A percentile compares a stretch with the other conserved stretches of the same genome.
phyloP scores from a whole-genome alignment of 2,888 invertebrate genomes.

The Leucania comma region DNA sequence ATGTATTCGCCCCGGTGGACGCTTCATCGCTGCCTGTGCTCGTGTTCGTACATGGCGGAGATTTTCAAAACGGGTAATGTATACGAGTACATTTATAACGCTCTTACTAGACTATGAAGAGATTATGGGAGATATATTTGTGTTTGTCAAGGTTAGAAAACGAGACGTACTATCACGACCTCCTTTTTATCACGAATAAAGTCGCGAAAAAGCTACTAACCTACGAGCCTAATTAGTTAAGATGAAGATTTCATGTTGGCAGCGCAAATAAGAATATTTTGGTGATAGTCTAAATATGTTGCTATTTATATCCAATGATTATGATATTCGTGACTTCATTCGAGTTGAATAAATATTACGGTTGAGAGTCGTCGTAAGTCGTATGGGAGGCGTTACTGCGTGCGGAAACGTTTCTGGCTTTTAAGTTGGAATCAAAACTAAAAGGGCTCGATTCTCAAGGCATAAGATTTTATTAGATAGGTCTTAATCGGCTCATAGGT shows the following conservation, averaged over 20 bases:
- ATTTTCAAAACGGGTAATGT: constrained; percentile 81
- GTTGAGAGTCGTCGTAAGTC: not conserved
- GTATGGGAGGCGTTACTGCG: not conserved
- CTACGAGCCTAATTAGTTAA: constrained; percentile 1
- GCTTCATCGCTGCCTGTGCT: constrained; percentile 74
- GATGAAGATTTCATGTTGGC: constrained; percentile 14
- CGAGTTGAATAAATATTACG: constrained; percentile 12
- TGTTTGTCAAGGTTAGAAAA: too few species aligned
- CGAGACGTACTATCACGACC: too few species aligned
- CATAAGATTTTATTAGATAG: too few species aligned
- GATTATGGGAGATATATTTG: too few species aligned
- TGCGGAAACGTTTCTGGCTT: not conserved
- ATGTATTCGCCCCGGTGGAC: constrained; percentile 81
- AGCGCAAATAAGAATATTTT: constrained; percentile 28
- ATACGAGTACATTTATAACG: not conserved
- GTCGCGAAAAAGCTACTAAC: not conserved
- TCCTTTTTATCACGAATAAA: too few species aligned
- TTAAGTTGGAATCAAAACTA: not conserved
- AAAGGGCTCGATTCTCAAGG: not conserved
- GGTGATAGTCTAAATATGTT: constrained; percentile 25
- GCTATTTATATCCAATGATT: constrained; percentile 39
- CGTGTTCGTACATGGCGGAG: constrained; percentile 86
- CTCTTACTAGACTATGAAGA: not conserved
- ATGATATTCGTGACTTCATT: constrained; percentile 15
- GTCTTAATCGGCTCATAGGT: not conserved